Conservation (phyloP, 2,888 invertebrate species). For the Lasioglossum pauxillum region DNA sequence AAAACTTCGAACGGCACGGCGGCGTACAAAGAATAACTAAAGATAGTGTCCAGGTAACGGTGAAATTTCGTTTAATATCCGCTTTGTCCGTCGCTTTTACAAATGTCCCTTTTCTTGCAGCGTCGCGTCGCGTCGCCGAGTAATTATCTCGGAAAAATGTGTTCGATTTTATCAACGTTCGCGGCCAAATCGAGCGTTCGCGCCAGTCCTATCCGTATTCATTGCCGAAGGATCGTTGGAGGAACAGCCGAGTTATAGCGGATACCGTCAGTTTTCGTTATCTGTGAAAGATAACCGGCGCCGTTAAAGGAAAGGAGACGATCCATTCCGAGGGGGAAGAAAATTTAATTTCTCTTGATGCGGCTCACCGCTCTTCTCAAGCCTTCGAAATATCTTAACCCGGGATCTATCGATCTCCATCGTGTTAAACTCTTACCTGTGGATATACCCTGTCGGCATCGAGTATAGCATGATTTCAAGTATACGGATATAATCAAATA, state of each 20-base stretch:
- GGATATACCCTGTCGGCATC: neutral
- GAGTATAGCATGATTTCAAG: neutral
- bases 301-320: slow-evolving; percentile 58
- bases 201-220: slow-evolving; percentile 49
- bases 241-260: slow-evolving; percentile 76
- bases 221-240: slow-evolving; percentile 30
- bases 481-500: neutral
- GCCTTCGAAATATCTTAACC: slow-evolving; percentile 38
- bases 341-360: slow-evolving; percentile 76
- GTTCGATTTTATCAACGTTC: slow-evolving; percentile 30
- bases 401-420: neutral
- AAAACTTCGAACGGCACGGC: slow-evolving; percentile 23
- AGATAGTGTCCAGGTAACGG: neutral
- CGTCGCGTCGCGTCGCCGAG: neutral
- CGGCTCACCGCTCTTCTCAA: slow-evolving; percentile 32
- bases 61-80: slow-evolving; percentile 23
- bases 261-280: slow-evolving; percentile 77
- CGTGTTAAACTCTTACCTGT: neutral
- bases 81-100: neutral
- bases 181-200: slow-evolving; percentile 34
- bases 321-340: slow-evolving; percentile 54
- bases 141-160: slow-evolving; percentile 37
- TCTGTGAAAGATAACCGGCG: slow-evolving; percentile 71
- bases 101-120: neutral
- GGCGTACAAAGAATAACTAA: slow-evolving; percentile 15